Percentiles rank a stretch among this genome's conserved stretches.
Evolutionary conservation across 2,797 vertebrate species (phyloP).

Genomic region (Spinibarbus caldwelli): DNA sequence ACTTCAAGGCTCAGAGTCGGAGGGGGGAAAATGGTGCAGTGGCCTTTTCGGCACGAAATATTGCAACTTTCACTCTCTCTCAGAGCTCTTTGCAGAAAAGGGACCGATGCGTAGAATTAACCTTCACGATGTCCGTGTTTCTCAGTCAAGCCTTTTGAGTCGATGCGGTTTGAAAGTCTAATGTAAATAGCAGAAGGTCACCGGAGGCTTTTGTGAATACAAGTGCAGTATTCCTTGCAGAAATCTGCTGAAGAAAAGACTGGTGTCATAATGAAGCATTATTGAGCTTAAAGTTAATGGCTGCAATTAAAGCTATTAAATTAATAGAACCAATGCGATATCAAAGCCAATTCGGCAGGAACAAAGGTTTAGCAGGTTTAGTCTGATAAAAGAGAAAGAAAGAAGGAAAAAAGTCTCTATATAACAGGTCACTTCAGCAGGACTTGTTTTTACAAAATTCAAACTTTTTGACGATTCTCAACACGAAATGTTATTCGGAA

Average conservation of each 20-base stretch:
- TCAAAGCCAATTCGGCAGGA: background rate
- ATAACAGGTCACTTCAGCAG: background rate
- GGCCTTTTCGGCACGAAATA: background rate
- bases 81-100: constrained; percentile 5
- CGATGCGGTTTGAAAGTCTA: background rate
- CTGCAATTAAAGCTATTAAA: constrained; percentile 29
- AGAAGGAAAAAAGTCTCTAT: background rate
- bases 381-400: background rate
- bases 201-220: background rate
- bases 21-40: background rate
- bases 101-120: constrained; percentile 37
- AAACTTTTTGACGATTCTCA: background rate
- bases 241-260: background rate
- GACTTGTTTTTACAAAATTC: background rate
- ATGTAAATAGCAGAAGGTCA: constrained; percentile 31
- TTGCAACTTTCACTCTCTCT: constrained; percentile 21
- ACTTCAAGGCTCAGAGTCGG: background rate
- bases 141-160: background rate
- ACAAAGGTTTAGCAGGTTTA: constrained; percentile 5
- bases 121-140: constrained; percentile 2
- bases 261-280: constrained; percentile 1
- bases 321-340: background rate
- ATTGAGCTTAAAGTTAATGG: constrained; percentile 7
- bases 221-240: background rate
- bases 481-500: background rate